Evolutionary conservation across 1,140 invertebrate genomes (phyloP).

Genomic region (Penaeus chinensis): DNA sequence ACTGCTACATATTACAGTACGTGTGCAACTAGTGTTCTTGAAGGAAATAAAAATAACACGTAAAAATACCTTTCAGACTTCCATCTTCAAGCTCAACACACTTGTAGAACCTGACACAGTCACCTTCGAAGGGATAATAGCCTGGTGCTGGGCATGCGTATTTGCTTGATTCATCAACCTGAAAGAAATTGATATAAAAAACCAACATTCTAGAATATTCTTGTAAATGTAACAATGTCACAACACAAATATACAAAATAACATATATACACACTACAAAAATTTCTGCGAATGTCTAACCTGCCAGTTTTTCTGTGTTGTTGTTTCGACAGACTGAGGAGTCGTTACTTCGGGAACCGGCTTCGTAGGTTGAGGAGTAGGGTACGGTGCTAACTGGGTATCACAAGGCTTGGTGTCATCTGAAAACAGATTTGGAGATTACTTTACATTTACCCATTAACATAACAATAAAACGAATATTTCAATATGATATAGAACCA

Average conservation of each 20-base stretch:
- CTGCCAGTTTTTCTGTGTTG: neutral
- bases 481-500: neutral
- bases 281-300: no score
- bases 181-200: slow-evolving; percentile 62
- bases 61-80: slow-evolving; percentile 71
- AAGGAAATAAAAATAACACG: neutral
- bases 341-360: neutral
- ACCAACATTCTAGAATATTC: slow-evolving; percentile 48
- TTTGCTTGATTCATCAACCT: slow-evolving; percentile 71
- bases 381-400: slow-evolving; percentile 38
- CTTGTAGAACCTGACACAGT: slow-evolving; percentile 80
- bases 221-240: no score
- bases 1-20: neutral
- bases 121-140: slow-evolving; percentile 75
- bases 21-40: neutral
- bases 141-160: slow-evolving; percentile 77
- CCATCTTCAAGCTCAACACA: slow-evolving; percentile 72
- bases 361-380: slow-evolving; percentile 1
- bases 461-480: neutral
- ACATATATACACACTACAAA: no score
- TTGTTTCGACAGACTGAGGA: neutral
- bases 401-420: slow-evolving; percentile 31
- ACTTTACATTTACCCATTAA: neutral
- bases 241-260: no score
- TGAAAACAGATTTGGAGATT: neutral